phyloP scores from a whole-genome alignment of 2,797 vertebrate genomes.

The Hoplostethus mediterraneus region DNA sequence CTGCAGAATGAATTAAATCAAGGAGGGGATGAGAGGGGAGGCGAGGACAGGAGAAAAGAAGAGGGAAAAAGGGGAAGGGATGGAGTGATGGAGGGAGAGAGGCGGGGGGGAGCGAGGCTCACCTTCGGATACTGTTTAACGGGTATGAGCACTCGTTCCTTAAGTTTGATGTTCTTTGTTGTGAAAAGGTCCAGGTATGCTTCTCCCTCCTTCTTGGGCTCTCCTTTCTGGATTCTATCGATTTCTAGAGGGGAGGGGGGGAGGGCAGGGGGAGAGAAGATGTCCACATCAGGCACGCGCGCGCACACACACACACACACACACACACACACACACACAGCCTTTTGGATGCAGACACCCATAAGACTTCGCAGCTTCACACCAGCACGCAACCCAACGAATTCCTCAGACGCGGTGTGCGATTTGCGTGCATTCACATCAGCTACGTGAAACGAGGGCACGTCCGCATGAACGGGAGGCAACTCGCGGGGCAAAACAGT shows the following conservation, averaged over 20 bases:
- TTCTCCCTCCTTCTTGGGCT: conserved; percentile 93
- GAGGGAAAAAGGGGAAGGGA: no score
- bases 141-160: conserved; percentile 97
- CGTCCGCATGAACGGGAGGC: background rate
- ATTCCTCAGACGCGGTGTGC: background rate
- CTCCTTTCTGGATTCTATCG: conserved; percentile 96
- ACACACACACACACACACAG: no score
- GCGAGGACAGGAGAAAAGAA: background rate
- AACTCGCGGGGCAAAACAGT: background rate
- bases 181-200: conserved; percentile 97
- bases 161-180: conserved; percentile 97
- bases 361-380: no score
- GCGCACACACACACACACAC: no score
- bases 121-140: conserved; percentile 99
- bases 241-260: conserved; percentile 86
- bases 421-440: background rate
- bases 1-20: conserved; percentile 67
- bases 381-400: conserved; percentile 6
- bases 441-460: background rate
- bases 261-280: conserved; percentile 39
- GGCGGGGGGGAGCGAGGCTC: conserved; percentile 56
- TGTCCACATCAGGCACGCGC: no score
- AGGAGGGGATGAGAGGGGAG: background rate
- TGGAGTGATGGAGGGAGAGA: no score
- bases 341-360: no score